phyloP scores from a whole-genome alignment of 2,888 invertebrate genomes.

The Mimas tiliae region DNA sequence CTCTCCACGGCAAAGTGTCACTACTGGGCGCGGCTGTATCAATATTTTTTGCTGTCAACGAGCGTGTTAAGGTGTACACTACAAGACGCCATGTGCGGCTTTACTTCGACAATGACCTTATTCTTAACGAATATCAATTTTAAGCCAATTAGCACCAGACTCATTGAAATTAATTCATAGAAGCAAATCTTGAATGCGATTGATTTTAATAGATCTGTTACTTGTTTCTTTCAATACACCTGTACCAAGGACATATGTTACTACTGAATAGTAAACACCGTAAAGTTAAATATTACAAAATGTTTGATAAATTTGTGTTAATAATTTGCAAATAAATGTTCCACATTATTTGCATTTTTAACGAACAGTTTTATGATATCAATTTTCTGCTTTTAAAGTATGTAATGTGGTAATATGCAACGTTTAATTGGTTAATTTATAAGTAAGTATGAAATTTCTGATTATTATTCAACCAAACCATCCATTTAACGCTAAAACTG shows the following conservation, averaged over 20 bases:
- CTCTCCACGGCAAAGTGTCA: slow-evolving; percentile 35
- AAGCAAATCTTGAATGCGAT: slow-evolving; percentile 24
- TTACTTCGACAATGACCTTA: slow-evolving; percentile 61
- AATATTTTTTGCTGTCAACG: slow-evolving; percentile 41
- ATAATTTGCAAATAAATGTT: background rate
- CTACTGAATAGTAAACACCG: background rate
- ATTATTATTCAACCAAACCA: background rate
- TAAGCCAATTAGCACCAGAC: slow-evolving; percentile 48
- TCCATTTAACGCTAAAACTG: background rate
- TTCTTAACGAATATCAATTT: slow-evolving; percentile 47
- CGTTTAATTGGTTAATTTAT: background rate
- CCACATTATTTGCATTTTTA: background rate
- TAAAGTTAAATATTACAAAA: background rate
- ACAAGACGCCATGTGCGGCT: slow-evolving; percentile 33
- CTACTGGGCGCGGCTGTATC: slow-evolving; percentile 51
- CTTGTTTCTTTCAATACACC: background rate
- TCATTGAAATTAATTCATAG: slow-evolving; percentile 33
- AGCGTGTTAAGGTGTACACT: slow-evolving; percentile 21
- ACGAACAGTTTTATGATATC: background rate
- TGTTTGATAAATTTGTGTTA: background rate
- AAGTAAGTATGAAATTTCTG: slow-evolving; percentile 5
- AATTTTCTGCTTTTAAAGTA: background rate
- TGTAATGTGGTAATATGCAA: background rate
- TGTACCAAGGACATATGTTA: background rate
- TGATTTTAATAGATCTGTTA: slow-evolving; percentile 18